These are phyloP conservation scores for Halcyon leucocephala DNA, from an alignment of 2,797 vertebrate species.

Conservation along the genomic window DNA sequence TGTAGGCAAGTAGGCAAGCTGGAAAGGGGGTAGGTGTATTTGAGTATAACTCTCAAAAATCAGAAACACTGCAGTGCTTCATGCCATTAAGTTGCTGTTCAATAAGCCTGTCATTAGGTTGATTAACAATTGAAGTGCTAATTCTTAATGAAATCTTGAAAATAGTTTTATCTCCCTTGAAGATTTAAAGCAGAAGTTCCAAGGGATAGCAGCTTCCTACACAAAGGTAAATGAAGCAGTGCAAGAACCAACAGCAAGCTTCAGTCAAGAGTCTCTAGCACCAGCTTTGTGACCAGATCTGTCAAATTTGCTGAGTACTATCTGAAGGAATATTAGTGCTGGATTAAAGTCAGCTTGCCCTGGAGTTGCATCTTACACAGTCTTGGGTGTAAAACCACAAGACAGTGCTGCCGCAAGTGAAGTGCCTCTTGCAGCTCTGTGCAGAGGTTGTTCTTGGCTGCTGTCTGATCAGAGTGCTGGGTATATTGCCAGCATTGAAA, in stretches of 20 bases:
- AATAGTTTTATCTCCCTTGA: neutral
- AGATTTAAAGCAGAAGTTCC: neutral
- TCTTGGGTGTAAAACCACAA: neutral
- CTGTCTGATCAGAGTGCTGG: neutral
- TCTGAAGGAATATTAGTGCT: neutral
- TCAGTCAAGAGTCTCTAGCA: neutral
- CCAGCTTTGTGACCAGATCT: neutral
- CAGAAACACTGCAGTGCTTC: conserved; percentile 14
- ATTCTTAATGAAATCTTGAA: conserved; percentile 26
- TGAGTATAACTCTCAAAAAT: conserved; percentile 32
- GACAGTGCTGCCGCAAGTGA: neutral
- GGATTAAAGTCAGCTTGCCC: neutral
- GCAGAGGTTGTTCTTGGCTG: conserved; percentile 37
- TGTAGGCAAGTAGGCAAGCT: conserved; percentile 59
- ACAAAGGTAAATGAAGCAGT: neutral
- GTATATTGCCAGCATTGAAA: conserved; percentile 27
- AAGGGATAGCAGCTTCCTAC: neutral
- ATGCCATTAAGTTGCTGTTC: neutral
- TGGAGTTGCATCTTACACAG: neutral
- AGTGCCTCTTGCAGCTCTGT: neutral
- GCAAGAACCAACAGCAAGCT: neutral
- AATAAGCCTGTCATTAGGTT: neutral
- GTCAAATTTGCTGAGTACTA: neutral
- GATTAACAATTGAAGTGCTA: conserved; percentile 35
- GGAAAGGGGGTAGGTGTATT: conserved; percentile 51